Percentiles rank a stretch among this genome's conserved stretches.
phyloP scores from a whole-genome alignment of 2,113 vertebrate species.

The Dipodomys merriami region DNA sequence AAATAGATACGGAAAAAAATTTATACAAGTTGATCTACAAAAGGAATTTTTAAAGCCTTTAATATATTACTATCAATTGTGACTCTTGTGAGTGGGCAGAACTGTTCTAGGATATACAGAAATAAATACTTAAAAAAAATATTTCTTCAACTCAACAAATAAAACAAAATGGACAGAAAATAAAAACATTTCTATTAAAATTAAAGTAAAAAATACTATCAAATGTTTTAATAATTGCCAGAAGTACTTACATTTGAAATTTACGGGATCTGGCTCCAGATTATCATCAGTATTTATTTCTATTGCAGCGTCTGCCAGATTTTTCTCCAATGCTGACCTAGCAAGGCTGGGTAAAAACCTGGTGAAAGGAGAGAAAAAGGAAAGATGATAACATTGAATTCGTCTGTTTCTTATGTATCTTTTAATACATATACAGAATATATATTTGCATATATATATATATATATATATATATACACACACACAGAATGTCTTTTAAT shows the following conservation, averaged over 20 bases:
- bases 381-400: background rate
- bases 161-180: background rate
- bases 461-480: no score
- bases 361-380: background rate
- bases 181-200: conserved; percentile 18
- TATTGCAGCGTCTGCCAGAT: conserved; percentile 89
- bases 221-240: background rate
- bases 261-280: conserved; percentile 77
- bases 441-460: no score
- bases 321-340: conserved; percentile 92
- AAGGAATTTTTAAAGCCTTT: conserved; percentile 29
- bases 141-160: conserved; percentile 16
- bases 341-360: conserved; percentile 97
- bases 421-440: background rate
- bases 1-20: conserved; percentile 21
- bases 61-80: background rate
- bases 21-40: background rate
- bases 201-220: background rate
- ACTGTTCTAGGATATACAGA: background rate
- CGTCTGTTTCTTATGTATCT: background rate
- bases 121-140: background rate
- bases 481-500: no score
- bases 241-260: conserved; percentile 89
- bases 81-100: background rate
- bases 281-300: conserved; percentile 77